These are phyloP conservation scores for Diachrysia chrysitis DNA, from an alignment of 2,888 invertebrate genomes.

Conservation along the genomic window DNA sequence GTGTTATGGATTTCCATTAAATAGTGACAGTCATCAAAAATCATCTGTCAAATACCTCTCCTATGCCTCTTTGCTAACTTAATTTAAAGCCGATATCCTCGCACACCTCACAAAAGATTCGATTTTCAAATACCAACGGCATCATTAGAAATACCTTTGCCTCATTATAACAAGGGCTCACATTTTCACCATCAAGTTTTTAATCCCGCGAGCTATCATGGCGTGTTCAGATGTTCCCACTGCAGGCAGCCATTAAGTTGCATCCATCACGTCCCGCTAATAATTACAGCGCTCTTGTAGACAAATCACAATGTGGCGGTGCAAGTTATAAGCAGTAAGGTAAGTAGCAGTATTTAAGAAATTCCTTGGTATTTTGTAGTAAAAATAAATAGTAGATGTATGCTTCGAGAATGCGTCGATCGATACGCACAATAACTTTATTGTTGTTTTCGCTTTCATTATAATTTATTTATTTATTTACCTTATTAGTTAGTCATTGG, in stretches of 20 bases:
- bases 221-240: conserved; percentile 37
- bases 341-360: not conserved
- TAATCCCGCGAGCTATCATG: conserved; percentile 37
- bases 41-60: too few species aligned
- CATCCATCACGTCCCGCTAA: conserved; percentile 78
- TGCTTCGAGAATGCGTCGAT: too few species aligned
- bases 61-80: not conserved
- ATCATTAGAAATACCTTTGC: conserved; percentile 20
- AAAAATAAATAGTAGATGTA: too few species aligned
- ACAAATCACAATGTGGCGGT: conserved; percentile 69
- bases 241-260: conserved; percentile 54
- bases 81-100: conserved; percentile 22
- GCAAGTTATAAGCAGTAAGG: conserved; percentile 25
- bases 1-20: too few species aligned
- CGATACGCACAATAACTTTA: too few species aligned
- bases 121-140: conserved; percentile 16
- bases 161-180: conserved; percentile 17
- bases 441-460: too few species aligned
- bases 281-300: conserved; percentile 77
- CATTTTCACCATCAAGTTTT: conserved; percentile 39
- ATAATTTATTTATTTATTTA: too few species aligned
- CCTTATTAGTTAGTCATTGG: too few species aligned
- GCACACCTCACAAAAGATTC: conserved; percentile 1
- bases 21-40: too few species aligned
- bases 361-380: not conserved